Base-by-base conservation (phyloP, 2,797 vertebrate genomes). In the Gambusia yucatana region DNA sequence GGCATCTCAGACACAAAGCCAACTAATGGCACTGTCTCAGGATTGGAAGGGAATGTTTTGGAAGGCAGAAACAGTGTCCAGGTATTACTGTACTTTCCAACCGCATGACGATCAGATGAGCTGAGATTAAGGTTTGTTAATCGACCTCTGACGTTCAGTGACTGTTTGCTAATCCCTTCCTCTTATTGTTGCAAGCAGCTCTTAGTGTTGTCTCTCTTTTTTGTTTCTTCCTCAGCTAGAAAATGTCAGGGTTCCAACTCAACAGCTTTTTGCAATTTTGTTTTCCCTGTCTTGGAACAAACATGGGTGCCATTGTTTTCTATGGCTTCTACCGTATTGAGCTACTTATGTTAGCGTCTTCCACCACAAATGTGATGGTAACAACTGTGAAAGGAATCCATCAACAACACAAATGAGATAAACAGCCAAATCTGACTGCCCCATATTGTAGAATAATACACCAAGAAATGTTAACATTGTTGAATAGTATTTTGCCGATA, bases 131-230 rank as follows among this genome's bases (percentile, higher is more conserved):
- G 81, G 83, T 82, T 84, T 75, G 72, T 84, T 92, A 87, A 90
- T 89, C 33, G 77, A 92, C 85, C 88, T 79, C 84, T 89, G 91
- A 88, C 61, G 74, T 76, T 80, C 71, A 75, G 74, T 75, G 81
- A 86, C 83, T 83, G 80, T 79, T 78, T 77, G 57, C 75, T 88
- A 91, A 93, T 89, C 89, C 59, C 17, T 61, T 84, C 2, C 55
- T 57, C 76, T 88, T 88, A 89, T 88, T 90, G 83, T 89, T 86
- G 76, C 77, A 81, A 92, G 86, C 84, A 84, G 86, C 82, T 91
- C 77, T 85, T 25, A 22, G 71, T 72, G 43, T 57, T 52, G 22
- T 78, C 52, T 76, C 46, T 85, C 82, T 78, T 13, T 70, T 70
- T 33, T 61, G 11, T 33, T 61, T 61, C 13, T 33, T 61, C 25